phyloP scores from a whole-genome alignment of 2,888 invertebrate species.

The Clepsis dumicolana region DNA sequence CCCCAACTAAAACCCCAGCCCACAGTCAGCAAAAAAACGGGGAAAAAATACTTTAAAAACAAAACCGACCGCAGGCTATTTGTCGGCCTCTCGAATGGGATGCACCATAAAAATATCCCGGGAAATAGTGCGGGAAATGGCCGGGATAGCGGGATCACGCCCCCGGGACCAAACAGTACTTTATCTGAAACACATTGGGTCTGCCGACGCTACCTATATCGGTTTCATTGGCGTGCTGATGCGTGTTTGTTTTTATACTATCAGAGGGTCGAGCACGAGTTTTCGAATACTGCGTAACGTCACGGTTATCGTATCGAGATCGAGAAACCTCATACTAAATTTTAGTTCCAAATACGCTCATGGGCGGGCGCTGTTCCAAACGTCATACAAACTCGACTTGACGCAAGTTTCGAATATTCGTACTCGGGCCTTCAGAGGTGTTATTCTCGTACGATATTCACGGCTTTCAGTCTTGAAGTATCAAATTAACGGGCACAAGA shows the following conservation, averaged over 20 bases:
- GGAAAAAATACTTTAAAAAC: conserved; percentile 36
- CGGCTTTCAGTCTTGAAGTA: no score
- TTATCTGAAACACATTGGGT: conserved; percentile 32
- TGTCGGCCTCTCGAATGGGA: conserved; percentile 31
- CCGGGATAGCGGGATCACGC: conserved; percentile 21
- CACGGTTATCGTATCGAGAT: no score
- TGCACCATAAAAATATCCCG: conserved; percentile 41
- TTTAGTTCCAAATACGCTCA: no score
- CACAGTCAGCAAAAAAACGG: conserved; percentile 28
- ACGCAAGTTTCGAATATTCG: no score
- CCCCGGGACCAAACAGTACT: conserved; percentile 32
- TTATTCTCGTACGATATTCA: no score
- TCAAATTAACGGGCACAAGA: no score
- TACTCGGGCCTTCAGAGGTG: no score
- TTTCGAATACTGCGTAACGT: no score
- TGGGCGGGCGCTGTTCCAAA: no score
- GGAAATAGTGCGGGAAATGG: conserved; percentile 30
- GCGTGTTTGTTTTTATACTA: not conserved
- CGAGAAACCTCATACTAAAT: no score
- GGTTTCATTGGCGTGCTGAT: conserved; percentile 10
- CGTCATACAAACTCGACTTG: no score
- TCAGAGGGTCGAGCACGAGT: no score
- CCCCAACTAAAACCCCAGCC: conserved; percentile 25
- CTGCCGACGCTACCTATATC: conserved; percentile 13
- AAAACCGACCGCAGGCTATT: conserved; percentile 38